Conservation (phyloP, 2,797 vertebrate genomes). For the Paramormyrops hopkinsi region DNA sequence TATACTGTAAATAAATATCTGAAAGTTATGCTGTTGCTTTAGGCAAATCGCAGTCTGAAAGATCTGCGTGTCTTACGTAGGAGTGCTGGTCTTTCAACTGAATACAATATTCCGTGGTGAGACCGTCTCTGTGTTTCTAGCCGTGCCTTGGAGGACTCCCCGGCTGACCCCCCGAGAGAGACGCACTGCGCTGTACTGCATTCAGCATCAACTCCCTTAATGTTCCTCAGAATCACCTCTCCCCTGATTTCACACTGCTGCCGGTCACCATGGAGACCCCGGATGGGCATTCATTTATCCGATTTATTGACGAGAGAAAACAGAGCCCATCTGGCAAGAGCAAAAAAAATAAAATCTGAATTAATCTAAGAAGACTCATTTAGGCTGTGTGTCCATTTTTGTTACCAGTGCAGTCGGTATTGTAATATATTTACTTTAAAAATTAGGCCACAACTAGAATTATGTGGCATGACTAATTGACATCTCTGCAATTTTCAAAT, state of each 20-base stretch:
- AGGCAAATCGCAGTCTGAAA: not conserved
- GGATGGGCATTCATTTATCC: conserved; percentile 10
- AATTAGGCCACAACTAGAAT: not conserved
- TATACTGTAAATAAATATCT: not conserved
- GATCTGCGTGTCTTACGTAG: not conserved
- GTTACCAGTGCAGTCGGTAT: not conserved
- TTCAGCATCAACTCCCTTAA: not conserved
- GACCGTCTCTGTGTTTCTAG: not conserved
- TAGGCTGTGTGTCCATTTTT: not conserved
- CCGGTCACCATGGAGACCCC: conserved; percentile 41
- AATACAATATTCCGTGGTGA: not conserved
- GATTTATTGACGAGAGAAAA: conserved; percentile 18
- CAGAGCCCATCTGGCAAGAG: conserved; percentile 14
- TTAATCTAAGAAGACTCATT: not conserved
- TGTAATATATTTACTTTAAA: not conserved
- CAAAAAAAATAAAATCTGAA: not conserved
- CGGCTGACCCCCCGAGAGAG: not conserved
- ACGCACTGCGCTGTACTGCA: not conserved
- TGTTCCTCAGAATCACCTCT: not conserved
- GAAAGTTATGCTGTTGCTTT: not conserved
- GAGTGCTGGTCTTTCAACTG: not conserved
- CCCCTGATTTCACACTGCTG: conserved; percentile 19
- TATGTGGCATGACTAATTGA: not conserved
- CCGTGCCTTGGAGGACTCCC: not conserved
- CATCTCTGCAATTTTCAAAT: not conserved